These are phyloP conservation scores for Lepidurus couesii DNA, from an alignment of 1,140 invertebrate species.

Conservation along the genomic window DNA sequence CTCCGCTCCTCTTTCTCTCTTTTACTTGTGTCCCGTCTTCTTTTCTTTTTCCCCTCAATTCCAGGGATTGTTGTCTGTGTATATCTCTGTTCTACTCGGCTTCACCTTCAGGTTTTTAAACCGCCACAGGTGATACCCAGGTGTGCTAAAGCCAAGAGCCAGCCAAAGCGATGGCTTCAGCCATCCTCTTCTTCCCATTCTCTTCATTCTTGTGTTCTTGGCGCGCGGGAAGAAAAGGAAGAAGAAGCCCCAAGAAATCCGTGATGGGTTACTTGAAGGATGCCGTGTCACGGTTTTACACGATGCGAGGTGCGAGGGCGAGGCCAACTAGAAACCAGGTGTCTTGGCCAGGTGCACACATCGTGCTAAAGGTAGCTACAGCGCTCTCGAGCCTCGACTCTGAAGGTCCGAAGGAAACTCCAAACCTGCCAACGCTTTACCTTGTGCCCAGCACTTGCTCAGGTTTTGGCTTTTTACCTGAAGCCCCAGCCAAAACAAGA, in stretches of 20 bases:
- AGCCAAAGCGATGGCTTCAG: not conserved
- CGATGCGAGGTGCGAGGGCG: slow-evolving; percentile 20
- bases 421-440: not conserved
- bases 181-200: slow-evolving; percentile 6
- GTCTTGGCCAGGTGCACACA: slow-evolving; percentile 20
- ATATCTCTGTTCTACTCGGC: slow-evolving; percentile 32
- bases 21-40: slow-evolving; percentile 26
- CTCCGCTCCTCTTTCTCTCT: slow-evolving; percentile 24
- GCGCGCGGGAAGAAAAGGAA: slow-evolving; percentile 20
- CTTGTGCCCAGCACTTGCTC: slow-evolving; percentile 1
- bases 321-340: slow-evolving; percentile 13
- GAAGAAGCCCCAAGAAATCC: slow-evolving; percentile 1
- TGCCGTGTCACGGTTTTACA: slow-evolving; percentile 21
- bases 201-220: slow-evolving; percentile 13
- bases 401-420: not conserved
- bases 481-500: not conserved
- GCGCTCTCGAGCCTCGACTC: not conserved
- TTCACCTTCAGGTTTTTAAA: slow-evolving; percentile 19
- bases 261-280: slow-evolving; percentile 18
- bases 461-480: not conserved
- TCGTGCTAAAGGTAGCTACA: slow-evolving; percentile 19
- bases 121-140: slow-evolving; percentile 11
- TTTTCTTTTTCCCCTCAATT: slow-evolving; percentile 33
- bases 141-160: not conserved
- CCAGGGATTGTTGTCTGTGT: slow-evolving; percentile 35